A percentile compares a stretch with the other conserved stretches of the same genome.
These are phyloP conservation scores for Loxodonta africana DNA, from an alignment of 2,113 vertebrate genomes.

Conservation along the genomic window DNA sequence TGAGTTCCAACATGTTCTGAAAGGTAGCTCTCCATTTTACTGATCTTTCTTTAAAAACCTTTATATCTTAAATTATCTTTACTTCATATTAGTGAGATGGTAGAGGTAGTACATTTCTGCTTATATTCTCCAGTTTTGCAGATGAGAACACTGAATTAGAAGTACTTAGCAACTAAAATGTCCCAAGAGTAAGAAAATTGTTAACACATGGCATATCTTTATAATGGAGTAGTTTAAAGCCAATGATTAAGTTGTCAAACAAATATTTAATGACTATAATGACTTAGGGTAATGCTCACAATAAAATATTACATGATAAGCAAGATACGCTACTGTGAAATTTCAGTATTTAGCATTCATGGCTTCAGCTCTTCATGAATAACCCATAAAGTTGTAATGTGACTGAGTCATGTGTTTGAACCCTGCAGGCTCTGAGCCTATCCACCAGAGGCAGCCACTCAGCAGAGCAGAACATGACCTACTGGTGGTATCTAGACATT, in stretches of 20 bases:
- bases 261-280: not conserved
- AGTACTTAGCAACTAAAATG: not conserved
- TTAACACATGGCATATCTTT: not conserved
- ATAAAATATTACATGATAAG: not conserved
- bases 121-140: not conserved
- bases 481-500: not conserved
- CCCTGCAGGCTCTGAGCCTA: not conserved
- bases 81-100: no score
- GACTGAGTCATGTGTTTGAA: not conserved
- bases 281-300: not conserved
- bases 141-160: not conserved
- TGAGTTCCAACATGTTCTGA: not conserved
- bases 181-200: not conserved
- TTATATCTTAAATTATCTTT: not conserved
- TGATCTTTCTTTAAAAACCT: not conserved
- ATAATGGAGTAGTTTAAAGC: not conserved
- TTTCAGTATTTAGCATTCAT: not conserved
- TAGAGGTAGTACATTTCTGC: not conserved
- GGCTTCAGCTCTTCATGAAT: not conserved
- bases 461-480: not conserved
- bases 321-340: not conserved
- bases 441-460: fast-evolving
- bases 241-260: not conserved
- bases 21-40: fast-evolving
- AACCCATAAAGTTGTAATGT: fast-evolving